These are phyloP conservation scores for Trichomalopsis sarcophagae DNA, from an alignment of 1,140 invertebrate genomes.

Conservation along the genomic window DNA sequence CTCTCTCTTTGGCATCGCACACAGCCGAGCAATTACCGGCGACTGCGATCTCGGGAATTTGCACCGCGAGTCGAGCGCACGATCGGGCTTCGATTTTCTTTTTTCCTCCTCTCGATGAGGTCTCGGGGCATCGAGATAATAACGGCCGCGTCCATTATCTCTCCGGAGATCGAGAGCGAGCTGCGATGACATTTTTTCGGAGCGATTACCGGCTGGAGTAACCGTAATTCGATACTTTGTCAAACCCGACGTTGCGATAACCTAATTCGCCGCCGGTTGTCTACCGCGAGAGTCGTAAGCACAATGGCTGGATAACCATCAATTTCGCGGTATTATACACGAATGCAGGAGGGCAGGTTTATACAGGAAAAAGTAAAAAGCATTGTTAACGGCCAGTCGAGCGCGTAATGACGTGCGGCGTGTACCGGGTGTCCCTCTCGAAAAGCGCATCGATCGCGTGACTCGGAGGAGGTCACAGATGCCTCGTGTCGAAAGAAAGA, in stretches of 20 bases:
- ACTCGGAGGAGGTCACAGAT: neutral
- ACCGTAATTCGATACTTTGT: neutral
- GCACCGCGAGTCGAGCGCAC: neutral
- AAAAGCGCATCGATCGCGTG: neutral
- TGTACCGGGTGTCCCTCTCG: no score
- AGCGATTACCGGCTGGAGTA: neutral
- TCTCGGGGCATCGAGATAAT: no score
- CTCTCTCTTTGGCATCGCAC: slow-evolving; percentile 30
- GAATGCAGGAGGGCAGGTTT: neutral
- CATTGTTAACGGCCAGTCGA: neutral
- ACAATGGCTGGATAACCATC: neutral
- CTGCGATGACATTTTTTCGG: neutral
- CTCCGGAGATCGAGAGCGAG: neutral
- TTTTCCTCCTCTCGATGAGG: neutral
- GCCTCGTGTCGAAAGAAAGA: neutral
- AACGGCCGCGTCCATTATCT: neutral
- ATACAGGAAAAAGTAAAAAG: neutral
- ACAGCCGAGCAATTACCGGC: slow-evolving; percentile 43
- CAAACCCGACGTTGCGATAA: neutral
- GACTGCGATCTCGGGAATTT: slow-evolving; percentile 17
- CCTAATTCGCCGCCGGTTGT: neutral
- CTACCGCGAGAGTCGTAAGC: neutral
- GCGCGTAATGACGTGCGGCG: no score
- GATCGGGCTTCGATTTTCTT: slow-evolving; percentile 22
- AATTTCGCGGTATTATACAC: neutral